These are phyloP conservation scores for Elephantulus edwardii DNA, from an alignment of 2,113 vertebrate species.

Conservation along the genomic window DNA sequence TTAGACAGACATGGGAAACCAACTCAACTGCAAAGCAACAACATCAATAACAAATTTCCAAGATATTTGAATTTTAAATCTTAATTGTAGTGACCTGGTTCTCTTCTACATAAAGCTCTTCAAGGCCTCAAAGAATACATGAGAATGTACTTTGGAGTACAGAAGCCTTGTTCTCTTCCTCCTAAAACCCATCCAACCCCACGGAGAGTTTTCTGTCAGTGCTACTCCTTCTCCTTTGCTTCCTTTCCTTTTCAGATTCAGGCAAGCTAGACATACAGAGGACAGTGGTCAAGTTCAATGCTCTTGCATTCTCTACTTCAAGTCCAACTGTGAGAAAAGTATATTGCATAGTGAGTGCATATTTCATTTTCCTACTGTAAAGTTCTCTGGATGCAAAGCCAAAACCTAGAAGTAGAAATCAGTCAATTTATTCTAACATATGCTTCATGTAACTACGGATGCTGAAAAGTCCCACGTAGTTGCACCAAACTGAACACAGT, in stretches of 20 bases:
- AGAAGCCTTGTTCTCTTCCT: not conserved
- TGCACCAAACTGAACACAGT: constrained; percentile 39
- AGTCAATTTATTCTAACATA: constrained; percentile 66
- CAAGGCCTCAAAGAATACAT: not conserved
- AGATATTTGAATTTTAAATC: not conserved
- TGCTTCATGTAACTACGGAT: constrained; percentile 63
- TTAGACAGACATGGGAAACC: not conserved
- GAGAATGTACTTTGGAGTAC: not conserved
- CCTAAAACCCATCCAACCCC: not conserved
- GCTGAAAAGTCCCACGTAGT: constrained; percentile 41
- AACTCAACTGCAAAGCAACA: not conserved
- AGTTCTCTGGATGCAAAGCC: constrained; percentile 60
- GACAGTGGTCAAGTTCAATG: not conserved
- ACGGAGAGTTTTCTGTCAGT: not conserved
- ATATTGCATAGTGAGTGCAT: constrained; percentile 21
- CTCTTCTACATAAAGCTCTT: not conserved
- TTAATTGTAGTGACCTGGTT: not conserved
- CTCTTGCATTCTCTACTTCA: constrained; percentile 50
- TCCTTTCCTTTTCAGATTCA: constrained; percentile 5
- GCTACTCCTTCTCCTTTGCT: not conserved
- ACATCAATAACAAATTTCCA: not conserved
- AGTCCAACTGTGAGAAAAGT: constrained; percentile 52
- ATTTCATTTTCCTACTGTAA: constrained; percentile 60
- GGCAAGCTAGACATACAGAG: not conserved
- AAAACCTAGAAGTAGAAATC: constrained; percentile 56